Percentiles rank a stretch among this genome's conserved stretches.
phyloP scores from a whole-genome alignment of 2,888 invertebrate genomes.

The Psococerastis gibbosa region DNA sequence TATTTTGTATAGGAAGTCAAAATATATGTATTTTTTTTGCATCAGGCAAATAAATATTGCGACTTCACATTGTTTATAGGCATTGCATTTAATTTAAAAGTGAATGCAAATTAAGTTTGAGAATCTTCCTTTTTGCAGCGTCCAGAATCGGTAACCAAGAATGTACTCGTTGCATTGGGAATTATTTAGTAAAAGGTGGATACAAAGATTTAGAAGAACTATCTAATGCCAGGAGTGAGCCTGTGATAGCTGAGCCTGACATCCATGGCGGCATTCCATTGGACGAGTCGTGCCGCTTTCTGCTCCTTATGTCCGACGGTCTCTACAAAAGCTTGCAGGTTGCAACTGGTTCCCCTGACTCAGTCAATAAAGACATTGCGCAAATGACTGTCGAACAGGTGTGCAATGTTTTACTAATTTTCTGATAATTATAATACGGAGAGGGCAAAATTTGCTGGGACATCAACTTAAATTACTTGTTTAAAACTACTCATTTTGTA shows the following conservation, averaged over 20 bases:
- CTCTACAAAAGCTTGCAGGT: conserved; percentile 69
- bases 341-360: conserved; percentile 48
- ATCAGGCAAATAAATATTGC: too few relatives aligned
- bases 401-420: conserved; percentile 15
- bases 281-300: conserved; percentile 61
- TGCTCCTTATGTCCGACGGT: conserved; percentile 70
- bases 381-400: conserved; percentile 62
- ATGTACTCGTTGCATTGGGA: conserved; percentile 71
- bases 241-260: conserved; percentile 67
- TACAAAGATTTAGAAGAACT: conserved; percentile 67
- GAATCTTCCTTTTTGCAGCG: too few relatives aligned
- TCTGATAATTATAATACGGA: neutral
- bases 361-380: conserved; percentile 64
- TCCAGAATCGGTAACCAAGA: conserved; percentile 57
- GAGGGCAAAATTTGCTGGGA: too few relatives aligned
- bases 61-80: too few relatives aligned
- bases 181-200: conserved; percentile 69
- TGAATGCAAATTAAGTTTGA: too few relatives aligned
- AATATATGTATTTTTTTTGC: too few relatives aligned
- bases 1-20: too few relatives aligned
- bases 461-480: too few relatives aligned
- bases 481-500: too few relatives aligned
- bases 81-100: too few relatives aligned
- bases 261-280: conserved; percentile 60
- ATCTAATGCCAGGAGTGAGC: conserved; percentile 47